phyloP scores from a whole-genome alignment of 2,797 vertebrate species.

The Champsocephalus gunnari region DNA sequence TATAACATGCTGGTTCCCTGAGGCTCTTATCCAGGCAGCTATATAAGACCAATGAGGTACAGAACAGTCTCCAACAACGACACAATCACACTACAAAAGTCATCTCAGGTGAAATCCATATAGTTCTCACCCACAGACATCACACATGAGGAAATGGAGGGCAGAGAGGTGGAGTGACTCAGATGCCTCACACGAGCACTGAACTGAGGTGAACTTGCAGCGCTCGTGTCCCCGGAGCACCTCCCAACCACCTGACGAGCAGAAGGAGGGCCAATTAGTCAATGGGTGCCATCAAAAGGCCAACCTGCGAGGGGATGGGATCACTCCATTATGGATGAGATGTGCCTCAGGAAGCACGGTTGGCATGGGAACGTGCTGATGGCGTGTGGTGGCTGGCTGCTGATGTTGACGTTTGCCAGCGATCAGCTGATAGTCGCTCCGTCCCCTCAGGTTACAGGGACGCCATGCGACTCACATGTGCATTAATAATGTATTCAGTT shows the following conservation, averaged over 20 bases:
- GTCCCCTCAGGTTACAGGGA: constrained; percentile 51
- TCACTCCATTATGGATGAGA: constrained; percentile 70
- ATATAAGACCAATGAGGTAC: background rate
- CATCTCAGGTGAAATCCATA: constrained; percentile 26
- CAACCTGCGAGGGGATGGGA: constrained; percentile 54
- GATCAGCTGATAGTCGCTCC: constrained; percentile 47
- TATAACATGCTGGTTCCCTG: background rate
- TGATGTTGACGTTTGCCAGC: constrained; percentile 42
- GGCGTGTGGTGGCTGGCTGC: constrained; percentile 31
- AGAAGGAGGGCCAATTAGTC: constrained; percentile 69
- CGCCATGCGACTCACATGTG: constrained; percentile 2
- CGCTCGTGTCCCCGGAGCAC: constrained; percentile 34
- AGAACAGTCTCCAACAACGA: constrained; percentile 8
- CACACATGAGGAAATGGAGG: background rate
- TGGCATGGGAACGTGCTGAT: constrained; percentile 50
- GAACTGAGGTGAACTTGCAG: constrained; percentile 47
- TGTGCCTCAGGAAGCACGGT: constrained; percentile 38
- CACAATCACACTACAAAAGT: constrained; percentile 8
- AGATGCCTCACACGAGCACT: constrained; percentile 23
- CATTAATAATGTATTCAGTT: constrained; percentile 26
- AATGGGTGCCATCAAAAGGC: constrained; percentile 69
- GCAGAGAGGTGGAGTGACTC: constrained; percentile 32
- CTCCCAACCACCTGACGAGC: constrained; percentile 51
- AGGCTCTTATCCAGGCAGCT: background rate
- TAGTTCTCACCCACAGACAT: background rate